Conservation (phyloP, 2,113 vertebrate genomes). For the Phaetusa simplex region DNA sequence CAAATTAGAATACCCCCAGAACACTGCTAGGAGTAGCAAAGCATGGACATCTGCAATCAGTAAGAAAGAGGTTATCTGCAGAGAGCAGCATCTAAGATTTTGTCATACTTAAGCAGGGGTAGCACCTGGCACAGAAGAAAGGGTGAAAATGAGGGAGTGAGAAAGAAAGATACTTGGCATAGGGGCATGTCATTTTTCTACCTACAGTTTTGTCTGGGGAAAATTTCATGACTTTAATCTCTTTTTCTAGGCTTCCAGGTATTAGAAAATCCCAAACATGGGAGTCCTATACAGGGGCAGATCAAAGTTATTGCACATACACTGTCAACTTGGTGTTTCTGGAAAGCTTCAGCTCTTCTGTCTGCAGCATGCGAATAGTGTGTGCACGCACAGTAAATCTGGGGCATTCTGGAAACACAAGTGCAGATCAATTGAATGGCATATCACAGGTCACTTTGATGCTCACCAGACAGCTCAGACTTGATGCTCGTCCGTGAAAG, state of each 20-base stretch:
- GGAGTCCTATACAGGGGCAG: background rate
- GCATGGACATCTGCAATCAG: background rate
- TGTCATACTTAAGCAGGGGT: background rate
- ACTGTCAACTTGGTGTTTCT: background rate
- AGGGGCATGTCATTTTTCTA: background rate
- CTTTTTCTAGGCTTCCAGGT: background rate
- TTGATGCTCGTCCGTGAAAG: background rate
- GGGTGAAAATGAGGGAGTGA: background rate
- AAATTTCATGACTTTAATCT: background rate
- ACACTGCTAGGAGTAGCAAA: background rate
- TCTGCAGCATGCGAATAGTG: background rate
- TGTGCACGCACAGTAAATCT: background rate
- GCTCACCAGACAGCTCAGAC: background rate
- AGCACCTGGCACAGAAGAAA: background rate
- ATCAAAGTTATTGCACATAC: background rate
- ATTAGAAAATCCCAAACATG: background rate
- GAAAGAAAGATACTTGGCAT: background rate
- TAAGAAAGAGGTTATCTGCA: background rate
- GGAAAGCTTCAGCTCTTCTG: conserved; percentile 14
- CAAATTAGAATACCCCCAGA: background rate
- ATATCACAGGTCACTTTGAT: background rate
- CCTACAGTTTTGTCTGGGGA: background rate
- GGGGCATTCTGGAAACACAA: background rate
- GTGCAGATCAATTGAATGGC: background rate
- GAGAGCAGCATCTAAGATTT: background rate